phyloP scores from a whole-genome alignment of 2,113 vertebrate genomes.

The Canis aureus region DNA sequence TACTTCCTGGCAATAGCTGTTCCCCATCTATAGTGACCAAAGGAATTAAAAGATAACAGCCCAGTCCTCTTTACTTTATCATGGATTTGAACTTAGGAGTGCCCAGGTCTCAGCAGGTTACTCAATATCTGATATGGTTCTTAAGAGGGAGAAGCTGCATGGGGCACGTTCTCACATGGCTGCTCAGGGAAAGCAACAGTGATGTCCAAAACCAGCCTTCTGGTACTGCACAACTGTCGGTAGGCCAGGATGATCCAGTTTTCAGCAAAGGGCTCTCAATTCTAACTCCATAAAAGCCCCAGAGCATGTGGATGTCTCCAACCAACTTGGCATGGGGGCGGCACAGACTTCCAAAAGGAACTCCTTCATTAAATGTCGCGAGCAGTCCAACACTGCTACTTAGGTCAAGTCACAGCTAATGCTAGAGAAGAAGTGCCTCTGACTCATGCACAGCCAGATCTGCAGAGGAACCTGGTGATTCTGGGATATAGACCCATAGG shows the following conservation, averaged over 20 bases:
- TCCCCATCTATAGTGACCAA: not conserved
- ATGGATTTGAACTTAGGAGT: not conserved
- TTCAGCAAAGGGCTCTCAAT: not conserved
- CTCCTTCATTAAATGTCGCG: conserved; percentile 1
- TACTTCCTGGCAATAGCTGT: not conserved
- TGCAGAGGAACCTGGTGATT: not conserved
- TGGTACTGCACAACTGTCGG: not conserved
- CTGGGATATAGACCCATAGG: not conserved
- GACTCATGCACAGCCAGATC: not conserved
- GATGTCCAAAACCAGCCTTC: not conserved
- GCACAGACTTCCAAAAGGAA: conserved; percentile 1
- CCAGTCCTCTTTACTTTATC: not conserved
- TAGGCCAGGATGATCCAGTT: not conserved
- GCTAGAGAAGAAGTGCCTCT: not conserved
- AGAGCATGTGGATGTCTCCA: not conserved
- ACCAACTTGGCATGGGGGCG: not conserved
- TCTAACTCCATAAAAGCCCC: not conserved
- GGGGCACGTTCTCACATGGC: not conserved
- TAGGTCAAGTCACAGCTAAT: not conserved
- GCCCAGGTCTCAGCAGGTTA: not conserved
- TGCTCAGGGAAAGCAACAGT: not conserved
- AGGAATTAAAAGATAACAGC: not conserved
- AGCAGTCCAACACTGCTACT: not conserved
- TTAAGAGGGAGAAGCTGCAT: not conserved
- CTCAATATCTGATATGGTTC: not conserved